Conservation (phyloP, 2,888 invertebrate species). For the Phoronis australis region DNA sequence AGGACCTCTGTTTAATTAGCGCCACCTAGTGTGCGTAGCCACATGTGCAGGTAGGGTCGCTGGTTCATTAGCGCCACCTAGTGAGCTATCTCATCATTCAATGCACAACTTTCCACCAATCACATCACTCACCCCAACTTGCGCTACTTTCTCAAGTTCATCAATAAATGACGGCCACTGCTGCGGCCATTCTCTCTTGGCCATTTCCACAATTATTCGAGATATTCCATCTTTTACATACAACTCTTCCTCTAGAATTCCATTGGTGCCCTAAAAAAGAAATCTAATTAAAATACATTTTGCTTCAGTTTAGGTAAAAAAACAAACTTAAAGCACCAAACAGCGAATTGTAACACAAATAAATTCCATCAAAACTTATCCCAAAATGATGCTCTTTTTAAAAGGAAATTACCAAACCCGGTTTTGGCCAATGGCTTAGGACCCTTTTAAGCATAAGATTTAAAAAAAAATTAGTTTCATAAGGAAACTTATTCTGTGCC, state of each 20-base stretch:
- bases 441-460: too few species aligned
- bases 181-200: slow-evolving; percentile 95
- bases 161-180: slow-evolving; percentile 83
- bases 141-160: slow-evolving; percentile 77
- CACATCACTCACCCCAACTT: slow-evolving; percentile 73
- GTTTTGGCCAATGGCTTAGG: too few species aligned
- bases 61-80: too few species aligned
- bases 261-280: slow-evolving; percentile 63
- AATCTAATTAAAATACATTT: background rate
- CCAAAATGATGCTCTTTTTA: too few species aligned
- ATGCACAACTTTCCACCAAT: too few species aligned
- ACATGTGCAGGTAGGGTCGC: too few species aligned
- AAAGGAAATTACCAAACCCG: too few species aligned
- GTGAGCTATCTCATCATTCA: too few species aligned
- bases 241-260: slow-evolving; percentile 62
- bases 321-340: background rate
- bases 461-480: too few species aligned
- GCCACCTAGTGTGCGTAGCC: too few species aligned
- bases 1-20: too few species aligned
- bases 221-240: slow-evolving; percentile 56
- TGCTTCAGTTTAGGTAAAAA: background rate
- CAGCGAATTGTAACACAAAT: background rate
- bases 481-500: too few species aligned
- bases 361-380: background rate
- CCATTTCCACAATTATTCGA: slow-evolving; percentile 92